phyloP scores from a whole-genome alignment of 2,888 invertebrate genomes.

The Acanthosoma haemorrhoidale region DNA sequence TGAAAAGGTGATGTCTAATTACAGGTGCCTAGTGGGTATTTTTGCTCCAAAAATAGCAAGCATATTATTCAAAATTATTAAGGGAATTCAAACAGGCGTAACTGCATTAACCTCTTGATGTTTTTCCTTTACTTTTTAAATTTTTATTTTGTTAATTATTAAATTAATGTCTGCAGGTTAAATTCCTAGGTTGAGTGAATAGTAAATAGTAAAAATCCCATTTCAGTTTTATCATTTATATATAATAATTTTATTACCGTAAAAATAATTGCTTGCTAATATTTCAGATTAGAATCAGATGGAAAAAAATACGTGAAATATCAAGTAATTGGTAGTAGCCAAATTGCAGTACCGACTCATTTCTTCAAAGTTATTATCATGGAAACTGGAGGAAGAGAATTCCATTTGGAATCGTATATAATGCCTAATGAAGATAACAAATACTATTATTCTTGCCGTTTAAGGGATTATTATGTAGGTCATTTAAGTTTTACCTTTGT shows the following conservation, averaged over 20 bases:
- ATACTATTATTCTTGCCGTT: slow-evolving; percentile 69
- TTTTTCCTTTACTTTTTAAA: too few species aligned
- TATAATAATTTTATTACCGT: neutral
- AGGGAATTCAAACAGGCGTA: rapidly evolving
- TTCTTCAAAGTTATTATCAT: slow-evolving; percentile 90
- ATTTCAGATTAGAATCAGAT: slow-evolving; percentile 66
- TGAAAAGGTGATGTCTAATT: too few species aligned
- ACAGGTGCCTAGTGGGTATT: too few species aligned
- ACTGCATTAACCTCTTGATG: too few species aligned
- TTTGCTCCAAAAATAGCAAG: too few species aligned
- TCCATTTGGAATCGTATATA: slow-evolving; percentile 83
- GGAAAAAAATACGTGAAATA: slow-evolving; percentile 88
- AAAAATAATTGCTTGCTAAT: neutral
- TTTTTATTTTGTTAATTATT: too few species aligned
- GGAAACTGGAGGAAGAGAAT: slow-evolving; percentile 62
- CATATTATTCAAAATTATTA: neutral
- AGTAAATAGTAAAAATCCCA: too few species aligned
- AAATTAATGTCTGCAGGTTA: too few species aligned
- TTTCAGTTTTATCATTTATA: too few species aligned
- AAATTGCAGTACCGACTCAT: slow-evolving; percentile 96
- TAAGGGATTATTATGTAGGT: slow-evolving; percentile 66
- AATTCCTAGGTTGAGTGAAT: too few species aligned
- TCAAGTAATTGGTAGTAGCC: slow-evolving; percentile 87
- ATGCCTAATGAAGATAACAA: slow-evolving; percentile 88
- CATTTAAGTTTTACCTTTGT: slow-evolving; percentile 4